Evolutionary conservation across 2,113 vertebrate species (phyloP).

Genomic region (Coregonus clupeaformis): DNA sequence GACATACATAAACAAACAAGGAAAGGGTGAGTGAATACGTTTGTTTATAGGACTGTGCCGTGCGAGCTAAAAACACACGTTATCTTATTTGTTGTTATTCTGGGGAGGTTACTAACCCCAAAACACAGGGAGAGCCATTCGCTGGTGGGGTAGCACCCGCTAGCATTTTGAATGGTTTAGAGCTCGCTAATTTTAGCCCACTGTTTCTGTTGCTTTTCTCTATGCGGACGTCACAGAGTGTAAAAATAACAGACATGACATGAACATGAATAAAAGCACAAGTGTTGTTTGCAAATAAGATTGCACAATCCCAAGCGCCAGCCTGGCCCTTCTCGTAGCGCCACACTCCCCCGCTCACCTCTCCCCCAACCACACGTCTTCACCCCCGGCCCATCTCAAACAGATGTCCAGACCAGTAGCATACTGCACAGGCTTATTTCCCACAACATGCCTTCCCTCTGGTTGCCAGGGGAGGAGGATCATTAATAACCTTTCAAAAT

Average conservation of each 20-base stretch:
- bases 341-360: conserved; percentile 48
- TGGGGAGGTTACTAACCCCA: conserved; percentile 47
- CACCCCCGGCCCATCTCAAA: conserved; percentile 25
- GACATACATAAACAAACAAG: conserved; percentile 16
- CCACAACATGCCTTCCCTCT: conserved; percentile 66
- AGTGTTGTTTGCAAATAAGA: conserved; percentile 81
- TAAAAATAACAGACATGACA: conserved; percentile 73
- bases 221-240: conserved; percentile 67
- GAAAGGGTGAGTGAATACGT: conserved; percentile 36
- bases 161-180: conserved; percentile 65
- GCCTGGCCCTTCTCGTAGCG: conserved; percentile 56
- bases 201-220: conserved; percentile 79
- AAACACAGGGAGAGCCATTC: conserved; percentile 49
- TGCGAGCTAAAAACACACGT: conserved; percentile 15
- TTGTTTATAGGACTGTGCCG: conserved; percentile 29
- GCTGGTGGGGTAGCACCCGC: conserved; percentile 34
- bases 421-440: conserved; percentile 58
- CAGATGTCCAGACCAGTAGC: conserved; percentile 60
- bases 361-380: conserved; percentile 5
- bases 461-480: conserved; percentile 72
- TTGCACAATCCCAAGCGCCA: conserved; percentile 71
- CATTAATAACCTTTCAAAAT: conserved; percentile 75
- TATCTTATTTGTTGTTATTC: conserved; percentile 47
- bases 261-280: conserved; percentile 67
- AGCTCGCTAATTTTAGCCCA: conserved; percentile 71